Base-by-base conservation (phyloP, 2,888 invertebrate species). In the Argyresthia albistria region DNA sequence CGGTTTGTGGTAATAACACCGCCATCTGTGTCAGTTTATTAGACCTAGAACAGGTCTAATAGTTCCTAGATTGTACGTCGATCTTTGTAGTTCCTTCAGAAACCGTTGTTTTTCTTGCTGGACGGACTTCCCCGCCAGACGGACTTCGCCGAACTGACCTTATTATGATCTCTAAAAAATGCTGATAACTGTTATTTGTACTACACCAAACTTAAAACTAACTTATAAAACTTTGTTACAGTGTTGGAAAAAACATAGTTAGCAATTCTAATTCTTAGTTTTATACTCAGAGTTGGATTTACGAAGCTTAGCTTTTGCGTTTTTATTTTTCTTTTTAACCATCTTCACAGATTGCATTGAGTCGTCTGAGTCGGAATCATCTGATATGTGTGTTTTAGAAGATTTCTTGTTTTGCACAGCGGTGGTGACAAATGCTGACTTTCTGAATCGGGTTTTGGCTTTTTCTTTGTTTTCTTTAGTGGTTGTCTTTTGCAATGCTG, bases 401-500 rank as follows among this genome's bases (percentile, higher is more conserved):
- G 63, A 59, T 62, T 84, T 88, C 57, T 79, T 84, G 35, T 66
- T 73, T 64, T 88, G 88, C 36, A 87, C 67, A 1, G 91, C 90
- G 10, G 91, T 89, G 35, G 91, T 89, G 0, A 92, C 89, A 56
- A 90, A 78, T 15, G 90, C 90, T 55, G 89, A 79, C 59, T 90
- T 90, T 62, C 89, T 89, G 62, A 92, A 92, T 56, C 88, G 88
- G 54, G 71, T 72, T 58, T 82, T 84, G 8, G 74, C 68, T 25
- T 25, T 25, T 58, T 74, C 72, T 58, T 69, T 73, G 46, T 55
- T 70, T 57, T 74, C 81, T 55, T 55, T 56, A 49, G 63, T 63
- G 39, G 59, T 70, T 1, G 59, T 53, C 64, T 75, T 80, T 58
- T 71, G 76, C 8, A 56, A 52, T 46, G 59, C 47, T 49, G 60